Conservation (phyloP, 2,888 invertebrate genomes). For the Cosmia trapezina region DNA sequence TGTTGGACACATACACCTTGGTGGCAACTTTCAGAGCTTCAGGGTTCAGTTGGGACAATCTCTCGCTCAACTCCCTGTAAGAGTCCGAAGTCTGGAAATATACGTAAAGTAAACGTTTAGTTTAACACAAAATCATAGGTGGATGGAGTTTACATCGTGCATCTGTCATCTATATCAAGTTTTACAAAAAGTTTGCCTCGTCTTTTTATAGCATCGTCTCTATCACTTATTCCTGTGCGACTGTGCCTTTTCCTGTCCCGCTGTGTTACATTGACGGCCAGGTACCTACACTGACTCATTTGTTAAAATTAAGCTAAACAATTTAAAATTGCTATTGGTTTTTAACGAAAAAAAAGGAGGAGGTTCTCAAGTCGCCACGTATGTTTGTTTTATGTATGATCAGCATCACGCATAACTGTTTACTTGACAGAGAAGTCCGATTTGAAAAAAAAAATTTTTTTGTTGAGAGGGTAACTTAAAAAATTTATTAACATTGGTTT, state of each 20-base stretch:
- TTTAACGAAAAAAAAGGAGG: background rate
- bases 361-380: too few relatives aligned
- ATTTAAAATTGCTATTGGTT: background rate
- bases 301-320: background rate
- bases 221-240: background rate
- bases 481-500: too few relatives aligned
- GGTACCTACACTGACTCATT: background rate
- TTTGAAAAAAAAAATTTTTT: too few relatives aligned
- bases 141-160: background rate
- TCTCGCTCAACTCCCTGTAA: constrained; percentile 66
- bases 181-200: background rate
- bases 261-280: too few relatives aligned
- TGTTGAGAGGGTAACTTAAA: too few relatives aligned
- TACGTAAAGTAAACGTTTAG: background rate
- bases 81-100: constrained; percentile 66
- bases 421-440: too few relatives aligned
- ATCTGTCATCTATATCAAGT: background rate
- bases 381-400: too few relatives aligned
- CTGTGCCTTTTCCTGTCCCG: background rate
- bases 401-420: too few relatives aligned
- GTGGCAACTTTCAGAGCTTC: constrained; percentile 72
- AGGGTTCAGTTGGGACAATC: constrained; percentile 68
- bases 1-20: constrained; percentile 72
- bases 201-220: background rate
- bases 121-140: background rate